phyloP scores from a whole-genome alignment of 2,888 invertebrate species.

The Anthoptus insignis region DNA sequence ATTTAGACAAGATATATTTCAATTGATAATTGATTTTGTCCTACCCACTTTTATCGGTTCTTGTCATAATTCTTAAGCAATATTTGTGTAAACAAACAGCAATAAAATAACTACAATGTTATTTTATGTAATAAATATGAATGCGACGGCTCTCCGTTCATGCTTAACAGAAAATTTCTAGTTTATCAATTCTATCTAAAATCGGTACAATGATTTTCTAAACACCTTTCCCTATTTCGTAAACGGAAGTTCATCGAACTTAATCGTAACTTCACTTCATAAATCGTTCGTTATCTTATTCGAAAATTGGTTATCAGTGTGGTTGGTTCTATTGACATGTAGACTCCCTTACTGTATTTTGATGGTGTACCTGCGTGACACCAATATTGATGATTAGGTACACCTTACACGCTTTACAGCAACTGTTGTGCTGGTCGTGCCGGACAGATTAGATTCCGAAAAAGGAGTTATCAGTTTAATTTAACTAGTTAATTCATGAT shows the following conservation, averaged over 20 bases:
- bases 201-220: conserved; percentile 53
- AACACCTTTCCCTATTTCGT: conserved; percentile 71
- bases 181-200: conserved; percentile 15
- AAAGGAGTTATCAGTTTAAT: too few relatives aligned
- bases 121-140: conserved; percentile 20
- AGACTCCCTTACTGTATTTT: conserved; percentile 24
- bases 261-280: conserved; percentile 56
- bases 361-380: conserved; percentile 23
- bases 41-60: conserved; percentile 11
- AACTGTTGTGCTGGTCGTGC: conserved; percentile 4
- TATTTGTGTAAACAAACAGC: neutral
- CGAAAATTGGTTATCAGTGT: conserved; percentile 66
- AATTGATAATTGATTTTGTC: conserved; percentile 2
- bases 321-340: conserved; percentile 58
- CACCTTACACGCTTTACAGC: conserved; percentile 11
- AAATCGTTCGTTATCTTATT: conserved; percentile 70
- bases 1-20: neutral
- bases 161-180: conserved; percentile 57
- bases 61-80: conserved; percentile 2
- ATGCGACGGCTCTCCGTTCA: conserved; percentile 44
- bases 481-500: too few relatives aligned
- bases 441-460: conserved; percentile 60
- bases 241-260: conserved; percentile 83
- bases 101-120: neutral
- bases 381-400: conserved; percentile 22